Evolutionary conservation across 2,888 invertebrate genomes (phyloP), one percentile per base, ranked within the genome.

Genomic region (Diadromus collaris): DNA sequence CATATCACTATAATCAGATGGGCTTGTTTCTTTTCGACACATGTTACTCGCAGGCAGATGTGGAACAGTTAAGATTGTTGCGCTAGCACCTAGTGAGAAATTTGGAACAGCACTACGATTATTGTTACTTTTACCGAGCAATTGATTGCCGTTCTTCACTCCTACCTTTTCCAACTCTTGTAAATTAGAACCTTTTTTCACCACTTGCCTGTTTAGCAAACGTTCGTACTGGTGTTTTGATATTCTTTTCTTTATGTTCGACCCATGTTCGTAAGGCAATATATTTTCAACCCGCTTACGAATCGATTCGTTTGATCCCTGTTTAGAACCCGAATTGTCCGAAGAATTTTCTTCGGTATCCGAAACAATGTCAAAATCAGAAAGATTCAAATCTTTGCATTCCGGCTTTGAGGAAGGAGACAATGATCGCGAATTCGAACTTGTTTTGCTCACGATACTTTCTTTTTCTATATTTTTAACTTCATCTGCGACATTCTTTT

Each of bases 41-140:
- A 21, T 68, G 46, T 72, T 34, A 64, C 79, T 80, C 67, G 48
- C 73, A 63, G 54, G 19, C 68, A 64, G 44, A 61, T 79, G 76
- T 68, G 70, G 61, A 78, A 73, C 70, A 51, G 77, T 79, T 65
- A 83, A 71, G 69, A 82, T 73, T 76, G 85, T 68, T 61, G 80
- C 81, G 38, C 82, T 60, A 29, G 76, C 69, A 79, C 75, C 81
- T 83, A 85, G 69, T 82, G 81, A 81, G 71, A 81, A 82, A 88
- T 89, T 88, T 88, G 88, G 86, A 89, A 88, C 70, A 82, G 83
- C 82, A 86, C 84, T 83, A 85, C 86, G 81, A 83, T 86, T 87
- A 88, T 86, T 88, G 85, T 83, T 85, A 82, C 82, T 84, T 56
- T 84, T 82, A 83, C 83, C 82, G 67, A 78, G 79, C 64, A 75